Evolutionary conservation across 1,140 invertebrate genomes (phyloP).

Genomic region (Globodera ellingtonae): DNA sequence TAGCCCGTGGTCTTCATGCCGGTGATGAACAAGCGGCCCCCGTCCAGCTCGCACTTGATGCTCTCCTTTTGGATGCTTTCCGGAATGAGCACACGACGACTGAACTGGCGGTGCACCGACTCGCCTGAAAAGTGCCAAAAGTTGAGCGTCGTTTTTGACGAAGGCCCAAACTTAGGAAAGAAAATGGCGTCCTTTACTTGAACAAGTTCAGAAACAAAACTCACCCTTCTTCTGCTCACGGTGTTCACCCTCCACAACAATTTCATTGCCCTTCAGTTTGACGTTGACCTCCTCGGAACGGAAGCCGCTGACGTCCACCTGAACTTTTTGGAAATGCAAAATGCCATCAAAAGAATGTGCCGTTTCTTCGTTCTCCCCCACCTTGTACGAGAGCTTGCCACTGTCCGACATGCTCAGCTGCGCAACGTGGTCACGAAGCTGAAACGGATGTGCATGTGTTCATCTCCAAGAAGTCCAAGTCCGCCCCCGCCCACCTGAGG

Average conservation of each 20-base stretch:
- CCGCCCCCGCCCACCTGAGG: too few species aligned
- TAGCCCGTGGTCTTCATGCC: too few species aligned
- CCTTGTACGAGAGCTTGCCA: slow-evolving; percentile 31
- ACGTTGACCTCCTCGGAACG: slow-evolving; percentile 36
- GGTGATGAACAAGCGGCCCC: too few species aligned
- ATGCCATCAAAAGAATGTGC: not conserved
- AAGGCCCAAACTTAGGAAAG: too few species aligned
- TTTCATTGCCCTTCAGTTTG: slow-evolving; percentile 33
- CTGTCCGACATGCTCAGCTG: slow-evolving; percentile 5
- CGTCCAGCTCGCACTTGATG: too few species aligned
- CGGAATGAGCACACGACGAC: too few species aligned
- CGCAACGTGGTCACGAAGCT: slow-evolving; percentile 15
- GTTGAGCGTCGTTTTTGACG: too few species aligned
- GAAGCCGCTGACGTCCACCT: slow-evolving; percentile 32
- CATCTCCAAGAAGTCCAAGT: not conserved
- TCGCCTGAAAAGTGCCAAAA: too few species aligned
- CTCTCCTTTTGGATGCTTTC: too few species aligned
- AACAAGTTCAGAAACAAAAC: too few species aligned
- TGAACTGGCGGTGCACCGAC: too few species aligned
- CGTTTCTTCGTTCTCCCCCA: not conserved
- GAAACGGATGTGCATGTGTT: not conserved
- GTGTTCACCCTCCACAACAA: slow-evolving; percentile 33
- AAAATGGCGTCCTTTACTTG: too few species aligned
- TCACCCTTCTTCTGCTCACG: slow-evolving; percentile 13
- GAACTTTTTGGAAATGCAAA: not conserved